Base-by-base conservation (phyloP, 2,797 vertebrate genomes). In the Melanogrammus aeglefinus region DNA sequence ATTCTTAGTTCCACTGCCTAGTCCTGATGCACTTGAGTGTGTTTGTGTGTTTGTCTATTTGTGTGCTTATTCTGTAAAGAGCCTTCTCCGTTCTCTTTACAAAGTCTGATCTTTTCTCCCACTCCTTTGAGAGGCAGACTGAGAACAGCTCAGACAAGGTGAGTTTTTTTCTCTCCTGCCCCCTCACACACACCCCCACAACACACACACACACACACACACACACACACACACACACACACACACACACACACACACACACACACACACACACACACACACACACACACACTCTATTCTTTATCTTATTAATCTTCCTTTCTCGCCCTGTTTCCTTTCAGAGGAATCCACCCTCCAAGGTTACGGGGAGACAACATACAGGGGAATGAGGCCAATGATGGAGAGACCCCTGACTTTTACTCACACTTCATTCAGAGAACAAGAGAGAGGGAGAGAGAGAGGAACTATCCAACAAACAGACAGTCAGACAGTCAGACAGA, bases 381-480 rank as follows among this genome's bases (percentile, higher is more conserved):
- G 71, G 75, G 87, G 90, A 93, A 92, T 91, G 88, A 92, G 88
- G 85, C 85, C 73, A 84, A 83, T 76, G 78, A 91, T 90, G 39
- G 76, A 87, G 86, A 85, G 84, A 85, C 82, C 82, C 79, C 78
- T 86, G 86, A 86, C 83, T 88, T 89, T 86, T 86, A 89, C 82
- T 86, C 77, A 80, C 78, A 76, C 80, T 82, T 89, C 82, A 87
- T 89, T 90, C 36, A 71, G 70, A 44, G 57, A 71, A 38, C 27
- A 71, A 74, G 51, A 51, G 75, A 24, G 71, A 72, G 16, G 33
- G 41, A 72, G 71, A 76, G 86, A 76, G 86, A 83, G 78, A 83
- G 80, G 70, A 31, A 38, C 6, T 24, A 38, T 29, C n/a, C 57
- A 44, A 70, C 27, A 76, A 44, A 70, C 27, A 76, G 13, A 71